Percentiles rank a stretch among this genome's conserved stretches.
phyloP scores from a whole-genome alignment of 2,113 vertebrate species.

The Porphyrio hochstetteri region DNA sequence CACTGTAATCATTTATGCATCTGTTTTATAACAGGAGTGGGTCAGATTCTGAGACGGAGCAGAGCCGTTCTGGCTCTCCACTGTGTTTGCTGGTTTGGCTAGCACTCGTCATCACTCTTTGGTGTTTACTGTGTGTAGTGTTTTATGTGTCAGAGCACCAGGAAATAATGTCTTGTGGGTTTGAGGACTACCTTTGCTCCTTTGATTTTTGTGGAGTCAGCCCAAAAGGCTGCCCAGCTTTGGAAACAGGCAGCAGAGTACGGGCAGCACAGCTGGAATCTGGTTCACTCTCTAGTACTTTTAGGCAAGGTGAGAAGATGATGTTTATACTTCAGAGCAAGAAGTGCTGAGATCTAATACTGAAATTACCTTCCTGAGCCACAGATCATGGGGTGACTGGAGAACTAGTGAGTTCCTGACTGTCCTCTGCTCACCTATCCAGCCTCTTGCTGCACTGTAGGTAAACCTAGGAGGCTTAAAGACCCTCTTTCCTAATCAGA shows the following conservation, averaged over 20 bases:
- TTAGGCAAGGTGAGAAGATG: background rate
- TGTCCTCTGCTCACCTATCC: background rate
- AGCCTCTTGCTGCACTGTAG: slow-evolving; percentile 39
- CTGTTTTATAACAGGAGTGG: slow-evolving; percentile 38
- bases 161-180: background rate
- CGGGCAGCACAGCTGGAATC: background rate
- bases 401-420: background rate
- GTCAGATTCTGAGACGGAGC: background rate
- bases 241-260: background rate
- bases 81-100: background rate
- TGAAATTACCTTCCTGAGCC: background rate
- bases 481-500: background rate
- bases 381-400: background rate
- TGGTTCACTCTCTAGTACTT: background rate
- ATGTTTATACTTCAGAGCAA: background rate
- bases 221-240: background rate
- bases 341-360: background rate
- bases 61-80: background rate
- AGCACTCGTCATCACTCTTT: fast-evolving
- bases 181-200: background rate
- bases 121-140: background rate
- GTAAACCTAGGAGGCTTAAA: background rate
- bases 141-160: background rate
- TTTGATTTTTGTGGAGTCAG: background rate
- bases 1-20: slow-evolving; percentile 31